Conservation (phyloP, 2,113 vertebrate species). For the Apistogramma diplotaenia region DNA sequence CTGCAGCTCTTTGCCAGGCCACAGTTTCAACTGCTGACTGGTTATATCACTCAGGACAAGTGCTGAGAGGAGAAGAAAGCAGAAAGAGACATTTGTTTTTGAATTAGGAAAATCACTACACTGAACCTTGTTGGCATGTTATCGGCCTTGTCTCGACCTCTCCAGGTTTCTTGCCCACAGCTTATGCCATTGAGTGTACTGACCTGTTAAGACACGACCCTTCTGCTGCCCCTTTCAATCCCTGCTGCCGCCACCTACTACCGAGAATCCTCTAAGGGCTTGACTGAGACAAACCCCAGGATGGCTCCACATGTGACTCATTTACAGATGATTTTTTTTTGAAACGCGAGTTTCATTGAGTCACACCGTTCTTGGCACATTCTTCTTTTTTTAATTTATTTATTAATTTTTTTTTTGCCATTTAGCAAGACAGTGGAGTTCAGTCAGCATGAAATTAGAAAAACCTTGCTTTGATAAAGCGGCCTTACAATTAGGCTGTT, state of each 20-base stretch:
- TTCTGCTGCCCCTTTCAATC: constrained; percentile 44
- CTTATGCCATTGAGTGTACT: constrained; percentile 45
- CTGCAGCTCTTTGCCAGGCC: constrained; percentile 37
- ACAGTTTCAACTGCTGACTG: constrained; percentile 63
- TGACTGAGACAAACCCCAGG: constrained; percentile 47
- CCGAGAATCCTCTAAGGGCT: constrained; percentile 41
- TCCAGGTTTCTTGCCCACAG: constrained; percentile 28
- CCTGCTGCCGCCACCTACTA: constrained; percentile 34
- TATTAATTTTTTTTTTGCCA: not conserved
- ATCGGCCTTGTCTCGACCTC: constrained; percentile 54
- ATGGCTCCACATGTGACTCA: constrained; percentile 68
- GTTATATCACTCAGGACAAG: constrained; percentile 61
- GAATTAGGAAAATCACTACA: constrained; percentile 2
- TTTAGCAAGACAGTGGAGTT: constrained; percentile 4
- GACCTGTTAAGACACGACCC: constrained; percentile 70
- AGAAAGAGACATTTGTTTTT: constrained; percentile 21
- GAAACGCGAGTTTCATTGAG: constrained; percentile 48
- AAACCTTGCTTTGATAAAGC: not conserved
- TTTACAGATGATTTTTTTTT: not conserved
- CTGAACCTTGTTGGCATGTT: constrained; percentile 18
- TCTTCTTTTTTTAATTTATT: not conserved
- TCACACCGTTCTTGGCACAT: not conserved
- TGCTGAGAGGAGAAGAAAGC: constrained; percentile 16
- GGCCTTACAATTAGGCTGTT: constrained; percentile 8
- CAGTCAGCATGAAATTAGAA: constrained; percentile 27